Base-by-base conservation (phyloP, 2,888 invertebrate genomes). In the Pherbina coryleti region DNA sequence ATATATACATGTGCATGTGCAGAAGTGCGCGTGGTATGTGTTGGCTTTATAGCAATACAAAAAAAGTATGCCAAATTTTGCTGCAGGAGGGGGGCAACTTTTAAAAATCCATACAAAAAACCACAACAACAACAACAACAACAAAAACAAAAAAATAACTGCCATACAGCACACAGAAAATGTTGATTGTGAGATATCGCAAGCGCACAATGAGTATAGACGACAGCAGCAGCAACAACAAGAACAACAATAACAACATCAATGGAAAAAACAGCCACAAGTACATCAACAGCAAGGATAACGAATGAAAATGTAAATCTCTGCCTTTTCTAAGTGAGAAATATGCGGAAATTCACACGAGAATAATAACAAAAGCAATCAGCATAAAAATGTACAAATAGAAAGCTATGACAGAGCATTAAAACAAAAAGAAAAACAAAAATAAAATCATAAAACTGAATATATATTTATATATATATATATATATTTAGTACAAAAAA, bases 101-200 rank as follows among this genome's bases (percentile, higher is more conserved):
- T 34, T 34, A 64, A 64, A 55, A 34, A 64, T 31, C 44, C 31
- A 69, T 22, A 78, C 70, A 80, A 44, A 44, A 44, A 44, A 44
- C 11, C 11, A 44, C 44, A 44, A 14, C 1, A 44, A 44, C 2
- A 14, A 3, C 2, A 31, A 82, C 81, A 75, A 80, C 81, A 77
- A 83, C 17, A 75, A 57, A 74, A 66, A 7, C 3, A 69, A 64
- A 53, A 51, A 55, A 22, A 17, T 44, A 71, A n/a, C n/a, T 69
- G n/a, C 57, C 17, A 62, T 22, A 44, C 17, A 70, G 49, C 44
- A 76, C 31, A 76, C 53, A 25, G 75, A 81, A 84, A 82, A 84
- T 84, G 86, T 81, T 85, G 86, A 85, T 85, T 86, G 84, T 77
- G 78, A 80, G 75, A 79, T 78, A 81, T 77, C 53, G 19, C 55